These are phyloP conservation scores for Semnornis frantzii DNA, from an alignment of 2,113 vertebrate genomes.

Conservation along the genomic window DNA sequence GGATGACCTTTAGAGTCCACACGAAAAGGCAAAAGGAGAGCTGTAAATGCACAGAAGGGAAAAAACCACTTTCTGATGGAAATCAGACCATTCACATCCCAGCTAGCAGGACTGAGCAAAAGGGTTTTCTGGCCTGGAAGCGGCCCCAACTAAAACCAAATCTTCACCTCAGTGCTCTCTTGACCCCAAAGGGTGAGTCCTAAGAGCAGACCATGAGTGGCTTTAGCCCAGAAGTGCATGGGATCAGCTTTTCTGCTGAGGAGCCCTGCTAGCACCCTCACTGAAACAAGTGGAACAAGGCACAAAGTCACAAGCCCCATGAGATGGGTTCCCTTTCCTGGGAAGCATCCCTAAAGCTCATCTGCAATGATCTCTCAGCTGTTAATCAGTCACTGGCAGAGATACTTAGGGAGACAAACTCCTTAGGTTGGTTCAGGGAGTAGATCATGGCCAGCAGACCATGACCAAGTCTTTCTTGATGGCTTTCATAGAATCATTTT, in stretches of 20 bases:
- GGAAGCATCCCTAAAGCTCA: background rate
- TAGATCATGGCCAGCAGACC: background rate
- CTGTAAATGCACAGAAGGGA: background rate
- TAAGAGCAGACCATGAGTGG: background rate
- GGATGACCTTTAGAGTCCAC: conserved; percentile 48
- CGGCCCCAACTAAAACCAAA: background rate
- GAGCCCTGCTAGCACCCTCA: background rate
- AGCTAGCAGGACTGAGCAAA: rapidly evolving
- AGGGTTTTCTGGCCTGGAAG: background rate
- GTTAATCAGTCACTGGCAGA: background rate
- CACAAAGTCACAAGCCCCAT: background rate
- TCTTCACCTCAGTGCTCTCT: rapidly evolving
- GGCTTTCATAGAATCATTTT: too few species aligned
- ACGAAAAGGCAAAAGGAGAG: conserved; percentile 28
- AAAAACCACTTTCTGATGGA: background rate
- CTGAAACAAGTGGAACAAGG: rapidly evolving
- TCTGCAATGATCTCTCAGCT: background rate
- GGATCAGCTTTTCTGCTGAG: background rate
- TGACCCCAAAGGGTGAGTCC: rapidly evolving
- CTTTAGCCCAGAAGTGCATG: background rate
- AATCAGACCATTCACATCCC: background rate
- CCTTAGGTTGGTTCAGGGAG: background rate
- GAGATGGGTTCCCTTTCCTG: background rate
- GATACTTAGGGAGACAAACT: rapidly evolving
- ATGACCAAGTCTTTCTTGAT: background rate